phyloP scores from a whole-genome alignment of 2,113 vertebrate genomes.

The Blennius ocellaris region DNA sequence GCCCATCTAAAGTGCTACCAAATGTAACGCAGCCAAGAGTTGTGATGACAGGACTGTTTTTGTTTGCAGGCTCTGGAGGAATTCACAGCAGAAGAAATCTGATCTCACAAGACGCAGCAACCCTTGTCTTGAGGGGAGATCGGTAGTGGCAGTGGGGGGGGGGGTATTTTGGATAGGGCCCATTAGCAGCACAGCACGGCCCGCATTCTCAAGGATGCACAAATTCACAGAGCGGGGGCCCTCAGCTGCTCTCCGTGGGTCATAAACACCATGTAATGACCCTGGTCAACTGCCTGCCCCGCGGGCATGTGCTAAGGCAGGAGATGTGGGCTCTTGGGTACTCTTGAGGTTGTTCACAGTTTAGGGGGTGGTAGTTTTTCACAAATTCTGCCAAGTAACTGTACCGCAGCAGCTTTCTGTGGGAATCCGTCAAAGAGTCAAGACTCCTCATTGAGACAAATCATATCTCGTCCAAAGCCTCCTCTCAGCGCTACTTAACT shows the following conservation, averaged over 20 bases:
- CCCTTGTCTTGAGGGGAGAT: conserved; percentile 26
- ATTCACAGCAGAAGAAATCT: conserved; percentile 45
- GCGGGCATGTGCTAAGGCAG: conserved; percentile 61
- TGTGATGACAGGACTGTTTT: no score
- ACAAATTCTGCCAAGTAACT: conserved; percentile 80
- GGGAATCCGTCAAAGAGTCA: conserved; percentile 75
- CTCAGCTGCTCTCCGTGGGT: conserved; percentile 69
- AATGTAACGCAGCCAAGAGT: no score
- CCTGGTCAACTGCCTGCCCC: conserved; percentile 64
- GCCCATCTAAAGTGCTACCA: no score
- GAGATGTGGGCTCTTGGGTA: conserved; percentile 34
- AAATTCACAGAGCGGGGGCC: conserved; percentile 51
- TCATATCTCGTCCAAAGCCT: conserved; percentile 68
- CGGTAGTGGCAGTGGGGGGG: conserved; percentile 5
- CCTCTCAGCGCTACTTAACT: conserved; percentile 58
- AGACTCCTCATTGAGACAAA: conserved; percentile 72
- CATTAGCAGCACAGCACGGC: conserved; percentile 74
- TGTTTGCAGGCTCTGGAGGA: conserved; percentile 27
- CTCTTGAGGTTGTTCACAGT: conserved; percentile 14
- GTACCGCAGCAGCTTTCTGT: conserved; percentile 64
- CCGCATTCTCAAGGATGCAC: conserved; percentile 68
- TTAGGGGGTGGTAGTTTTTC: conserved; percentile 23
- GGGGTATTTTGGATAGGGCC: conserved; percentile 62
- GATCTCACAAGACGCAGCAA: conserved; percentile 49
- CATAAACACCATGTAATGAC: conserved; percentile 75